Evolutionary conservation across 2,113 vertebrate species (phyloP).

Genomic region (Chinchilla lanigera): DNA sequence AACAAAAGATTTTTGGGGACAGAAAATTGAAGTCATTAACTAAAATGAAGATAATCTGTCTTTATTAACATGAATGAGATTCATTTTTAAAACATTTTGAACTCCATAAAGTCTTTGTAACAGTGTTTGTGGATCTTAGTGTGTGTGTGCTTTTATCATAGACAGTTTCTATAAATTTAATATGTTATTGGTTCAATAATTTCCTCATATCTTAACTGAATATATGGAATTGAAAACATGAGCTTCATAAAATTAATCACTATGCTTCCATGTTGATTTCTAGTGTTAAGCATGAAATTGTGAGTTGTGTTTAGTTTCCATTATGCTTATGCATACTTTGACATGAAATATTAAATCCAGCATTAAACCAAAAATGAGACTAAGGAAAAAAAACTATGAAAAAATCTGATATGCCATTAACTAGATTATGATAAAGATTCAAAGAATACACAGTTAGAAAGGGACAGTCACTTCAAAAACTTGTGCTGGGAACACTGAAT

Average conservation of each 20-base stretch:
- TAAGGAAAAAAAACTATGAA: conserved; percentile 41
- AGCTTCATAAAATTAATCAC: conserved; percentile 43
- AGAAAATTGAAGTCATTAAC: conserved; percentile 71
- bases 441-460: background rate
- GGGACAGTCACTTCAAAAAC: background rate
- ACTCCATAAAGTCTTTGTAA: conserved; percentile 42
- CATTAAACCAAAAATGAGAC: conserved; percentile 51
- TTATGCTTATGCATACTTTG: conserved; percentile 18
- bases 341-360: conserved; percentile 52
- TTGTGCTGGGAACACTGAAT: background rate
- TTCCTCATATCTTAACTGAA: conserved; percentile 50
- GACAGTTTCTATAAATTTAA: conserved; percentile 34
- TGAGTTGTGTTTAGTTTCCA: conserved; percentile 38
- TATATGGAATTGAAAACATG: conserved; percentile 38
- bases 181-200: conserved; percentile 51
- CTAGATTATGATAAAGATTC: background rate
- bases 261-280: conserved; percentile 27
- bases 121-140: background rate
- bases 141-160: conserved; percentile 13
- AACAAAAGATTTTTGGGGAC: conserved; percentile 61
- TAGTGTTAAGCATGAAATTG: conserved; percentile 43
- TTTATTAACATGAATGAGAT: conserved; percentile 67
- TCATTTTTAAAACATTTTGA: conserved; percentile 63
- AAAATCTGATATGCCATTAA: background rate
- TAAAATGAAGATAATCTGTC: conserved; percentile 71